phyloP scores from a whole-genome alignment of 37 sponge, comb jelly and placozoan species.

The Diacarnus erythraeanus region DNA sequence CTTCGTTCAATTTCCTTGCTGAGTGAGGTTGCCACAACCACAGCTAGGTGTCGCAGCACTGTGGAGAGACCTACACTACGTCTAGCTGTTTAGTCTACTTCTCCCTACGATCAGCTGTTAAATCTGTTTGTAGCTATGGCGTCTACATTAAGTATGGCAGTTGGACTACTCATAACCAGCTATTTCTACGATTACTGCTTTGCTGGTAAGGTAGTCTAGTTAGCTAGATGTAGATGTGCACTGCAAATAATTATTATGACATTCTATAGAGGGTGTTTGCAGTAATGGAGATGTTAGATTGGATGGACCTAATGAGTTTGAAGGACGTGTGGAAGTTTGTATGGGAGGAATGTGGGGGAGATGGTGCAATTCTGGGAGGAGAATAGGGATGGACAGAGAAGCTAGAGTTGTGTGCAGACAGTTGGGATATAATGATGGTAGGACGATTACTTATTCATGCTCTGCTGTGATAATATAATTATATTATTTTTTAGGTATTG shows the following conservation, averaged over 20 bases:
- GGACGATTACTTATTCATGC: not conserved
- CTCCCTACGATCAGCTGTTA: too few relatives aligned
- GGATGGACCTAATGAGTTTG: not conserved
- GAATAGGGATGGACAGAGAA: not conserved
- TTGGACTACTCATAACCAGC: not conserved
- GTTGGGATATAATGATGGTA: constrained; percentile 12
- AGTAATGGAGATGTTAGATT: constrained; percentile 11
- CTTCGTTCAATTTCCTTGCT: too few relatives aligned
- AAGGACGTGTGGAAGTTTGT: constrained; percentile 30
- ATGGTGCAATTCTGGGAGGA: constrained; percentile 6
- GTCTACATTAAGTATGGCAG: too few relatives aligned
- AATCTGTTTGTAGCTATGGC: too few relatives aligned
- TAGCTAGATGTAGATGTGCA: too few relatives aligned
- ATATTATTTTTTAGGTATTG: not conserved
- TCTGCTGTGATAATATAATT: not conserved
- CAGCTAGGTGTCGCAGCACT: too few relatives aligned
- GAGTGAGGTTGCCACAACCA: too few relatives aligned
- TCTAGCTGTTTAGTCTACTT: too few relatives aligned
- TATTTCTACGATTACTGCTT: not conserved
- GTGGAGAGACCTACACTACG: too few relatives aligned
- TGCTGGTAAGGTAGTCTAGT: not conserved
- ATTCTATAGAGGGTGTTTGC: not conserved
- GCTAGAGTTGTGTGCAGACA: constrained; percentile 33
- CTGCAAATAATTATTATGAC: too few relatives aligned
- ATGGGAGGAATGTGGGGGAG: constrained; percentile 29